Evolutionary conservation across 2,113 vertebrate species (phyloP), one percentile per base, ranked within the genome.

Genomic region (Dendropsophus ebraccatus): DNA sequence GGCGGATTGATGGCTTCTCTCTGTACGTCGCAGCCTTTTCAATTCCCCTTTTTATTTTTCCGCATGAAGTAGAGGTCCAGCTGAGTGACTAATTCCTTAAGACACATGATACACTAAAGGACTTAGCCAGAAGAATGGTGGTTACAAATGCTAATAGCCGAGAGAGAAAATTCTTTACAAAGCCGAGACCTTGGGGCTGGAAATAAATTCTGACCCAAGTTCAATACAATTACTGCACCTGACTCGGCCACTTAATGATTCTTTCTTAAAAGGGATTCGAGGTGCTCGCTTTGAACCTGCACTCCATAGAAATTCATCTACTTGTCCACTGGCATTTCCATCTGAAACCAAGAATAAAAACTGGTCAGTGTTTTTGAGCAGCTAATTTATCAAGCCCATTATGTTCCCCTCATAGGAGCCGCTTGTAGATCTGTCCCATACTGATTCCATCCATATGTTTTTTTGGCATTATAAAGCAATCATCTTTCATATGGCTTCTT

Each of bases 151-250:
- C 60, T 80, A 80, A 78, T 79, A 13, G 65, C 25, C 56, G 12
- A 58, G 8, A 79, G 28, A 81, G 69, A 60, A 74, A 87, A 81
- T 67, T 60, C 49, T 37, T 74, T 73, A 60, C 37, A 81, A 81
- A 37, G 56, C 28, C 4, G 25, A 74, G 70, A 81, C 52, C 50
- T 81, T 21, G 21, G 78, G 56, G 52, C 77, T 74, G 67, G 56
- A 87, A 81, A 87, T 81, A 81, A 60, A 87, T 47, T 54, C 65
- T 81, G 77, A 87, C 67, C 85, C 69, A 73, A 62, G 85, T 87
- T 87, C 85, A 81, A 87, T 87, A 81, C 80, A 81, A 81, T 87
- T 87, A 81, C 85, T 62, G 67, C 85, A 81, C 85, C 85, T 87
- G 85, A 87, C 85, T 30, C 52, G 45, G 67, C 35, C 45, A 74